These are phyloP conservation scores for Thunnus maccoyii DNA, from an alignment of 2,113 vertebrate species.

Conservation along the genomic window DNA sequence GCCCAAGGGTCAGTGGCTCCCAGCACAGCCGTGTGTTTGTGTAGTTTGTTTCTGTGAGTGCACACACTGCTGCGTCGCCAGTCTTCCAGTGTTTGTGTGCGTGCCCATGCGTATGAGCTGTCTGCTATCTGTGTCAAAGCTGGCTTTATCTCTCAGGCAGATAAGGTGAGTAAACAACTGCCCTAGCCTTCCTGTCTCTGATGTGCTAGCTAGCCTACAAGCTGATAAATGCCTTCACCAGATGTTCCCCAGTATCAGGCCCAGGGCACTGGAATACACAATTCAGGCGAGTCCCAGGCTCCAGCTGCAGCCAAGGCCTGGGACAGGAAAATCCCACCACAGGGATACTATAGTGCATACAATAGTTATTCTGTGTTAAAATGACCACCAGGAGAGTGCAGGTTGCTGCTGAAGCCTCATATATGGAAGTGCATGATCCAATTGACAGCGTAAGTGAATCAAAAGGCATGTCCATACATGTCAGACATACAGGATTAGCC, in stretches of 20 bases:
- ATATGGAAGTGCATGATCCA: slow-evolving; percentile 3
- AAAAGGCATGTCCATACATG: slow-evolving; percentile 54
- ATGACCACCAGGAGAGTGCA: not conserved
- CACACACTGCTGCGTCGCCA: slow-evolving; percentile 12
- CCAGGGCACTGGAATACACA: not conserved
- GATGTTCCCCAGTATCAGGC: slow-evolving; percentile 14
- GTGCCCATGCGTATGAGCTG: slow-evolving; percentile 26
- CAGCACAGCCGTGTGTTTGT: slow-evolving; percentile 41
- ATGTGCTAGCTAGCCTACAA: slow-evolving; percentile 37
- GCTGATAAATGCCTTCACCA: slow-evolving; percentile 45
- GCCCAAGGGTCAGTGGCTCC: slow-evolving; percentile 65
- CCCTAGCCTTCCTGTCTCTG: slow-evolving; percentile 48
- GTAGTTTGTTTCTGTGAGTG: slow-evolving; percentile 8
- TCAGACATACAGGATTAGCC: slow-evolving; percentile 69
- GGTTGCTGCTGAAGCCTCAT: not conserved
- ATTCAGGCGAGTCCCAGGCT: slow-evolving; percentile 56
- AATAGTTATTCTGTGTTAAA: not conserved
- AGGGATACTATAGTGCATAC: not conserved
- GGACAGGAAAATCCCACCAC: not conserved
- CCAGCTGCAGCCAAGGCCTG: slow-evolving; percentile 44
- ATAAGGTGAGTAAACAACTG: slow-evolving; percentile 79
- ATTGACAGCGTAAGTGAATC: slow-evolving; percentile 32
- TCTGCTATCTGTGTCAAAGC: slow-evolving; percentile 72
- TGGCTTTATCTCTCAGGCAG: slow-evolving; percentile 73
- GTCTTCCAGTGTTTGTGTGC: slow-evolving; percentile 44